phyloP scores from a whole-genome alignment of 2,797 vertebrate species.

The Chloroceryle inda region DNA sequence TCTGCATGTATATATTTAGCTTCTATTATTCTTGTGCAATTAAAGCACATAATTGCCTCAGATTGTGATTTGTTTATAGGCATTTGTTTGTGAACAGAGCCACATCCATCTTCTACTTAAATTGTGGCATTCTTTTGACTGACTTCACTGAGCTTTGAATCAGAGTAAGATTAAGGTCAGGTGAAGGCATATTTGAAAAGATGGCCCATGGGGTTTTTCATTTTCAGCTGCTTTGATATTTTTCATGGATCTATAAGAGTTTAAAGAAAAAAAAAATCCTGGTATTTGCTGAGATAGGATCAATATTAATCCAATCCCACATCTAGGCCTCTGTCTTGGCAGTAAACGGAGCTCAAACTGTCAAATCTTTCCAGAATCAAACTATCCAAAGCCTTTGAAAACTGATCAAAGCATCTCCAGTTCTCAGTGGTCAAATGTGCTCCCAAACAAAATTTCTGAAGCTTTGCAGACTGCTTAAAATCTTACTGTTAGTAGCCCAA shows the following conservation, averaged over 20 bases:
- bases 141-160: conserved; percentile 11
- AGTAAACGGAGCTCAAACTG: conserved; percentile 34
- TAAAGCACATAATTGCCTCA: background rate
- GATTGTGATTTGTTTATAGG: background rate
- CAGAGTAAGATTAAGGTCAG: conserved; percentile 21
- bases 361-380: conserved; percentile 46
- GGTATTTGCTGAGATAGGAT: conserved; percentile 46
- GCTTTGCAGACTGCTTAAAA: background rate
- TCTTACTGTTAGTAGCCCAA: background rate
- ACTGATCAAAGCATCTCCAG: conserved; percentile 51
- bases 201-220: background rate
- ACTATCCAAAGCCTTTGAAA: conserved; percentile 56
- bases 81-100: conserved; percentile 1
- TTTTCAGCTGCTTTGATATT: conserved; percentile 49
- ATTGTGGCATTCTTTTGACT: background rate
- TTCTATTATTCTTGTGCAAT: conserved; percentile 22
- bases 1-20: background rate
- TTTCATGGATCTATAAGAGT: conserved; percentile 33
- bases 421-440: background rate
- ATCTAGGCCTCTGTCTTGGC: conserved; percentile 29
- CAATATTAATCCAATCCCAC: conserved; percentile 55
- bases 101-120: background rate
- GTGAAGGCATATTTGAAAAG: conserved; percentile 15
- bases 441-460: background rate
- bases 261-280: conserved; percentile 18